phyloP scores from a whole-genome alignment of 2,888 invertebrate species.

The Tholera decimalis region DNA sequence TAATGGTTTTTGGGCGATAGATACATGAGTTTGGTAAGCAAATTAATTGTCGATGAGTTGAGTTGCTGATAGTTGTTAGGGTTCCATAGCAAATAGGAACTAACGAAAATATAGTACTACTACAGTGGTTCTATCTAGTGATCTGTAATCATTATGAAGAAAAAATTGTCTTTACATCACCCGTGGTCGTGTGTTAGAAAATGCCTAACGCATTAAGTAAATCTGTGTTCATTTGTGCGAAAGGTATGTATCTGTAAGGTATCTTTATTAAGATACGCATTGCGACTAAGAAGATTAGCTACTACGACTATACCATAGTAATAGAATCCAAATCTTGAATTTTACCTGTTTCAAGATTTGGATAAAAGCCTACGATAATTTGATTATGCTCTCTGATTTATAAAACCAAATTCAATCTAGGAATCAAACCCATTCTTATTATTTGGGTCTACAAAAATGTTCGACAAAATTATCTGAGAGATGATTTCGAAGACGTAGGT shows the following conservation, averaged over 20 bases:
- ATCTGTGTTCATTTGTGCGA: no score
- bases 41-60: not conserved
- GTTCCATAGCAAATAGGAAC: no score
- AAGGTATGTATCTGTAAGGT: no score
- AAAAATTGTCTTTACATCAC: no score
- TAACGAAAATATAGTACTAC: no score
- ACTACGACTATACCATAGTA: not conserved
- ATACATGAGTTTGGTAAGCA: not conserved
- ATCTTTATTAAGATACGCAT: not conserved
- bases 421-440: conserved; percentile 24
- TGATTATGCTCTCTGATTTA: conserved; percentile 22
- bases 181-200: no score
- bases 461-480: conserved; percentile 23
- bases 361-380: conserved; percentile 1
- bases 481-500: conserved; percentile 12
- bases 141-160: no score
- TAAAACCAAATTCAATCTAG: conserved; percentile 19
- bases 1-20: not conserved
- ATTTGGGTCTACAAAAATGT: conserved; percentile 21
- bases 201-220: no score
- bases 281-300: not conserved
- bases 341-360: conserved; percentile 3
- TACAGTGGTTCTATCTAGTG: no score
- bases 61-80: no score
- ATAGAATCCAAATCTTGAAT: no score